Conservation (phyloP, 2,113 vertebrate genomes). For the Pituophis catenifer region DNA sequence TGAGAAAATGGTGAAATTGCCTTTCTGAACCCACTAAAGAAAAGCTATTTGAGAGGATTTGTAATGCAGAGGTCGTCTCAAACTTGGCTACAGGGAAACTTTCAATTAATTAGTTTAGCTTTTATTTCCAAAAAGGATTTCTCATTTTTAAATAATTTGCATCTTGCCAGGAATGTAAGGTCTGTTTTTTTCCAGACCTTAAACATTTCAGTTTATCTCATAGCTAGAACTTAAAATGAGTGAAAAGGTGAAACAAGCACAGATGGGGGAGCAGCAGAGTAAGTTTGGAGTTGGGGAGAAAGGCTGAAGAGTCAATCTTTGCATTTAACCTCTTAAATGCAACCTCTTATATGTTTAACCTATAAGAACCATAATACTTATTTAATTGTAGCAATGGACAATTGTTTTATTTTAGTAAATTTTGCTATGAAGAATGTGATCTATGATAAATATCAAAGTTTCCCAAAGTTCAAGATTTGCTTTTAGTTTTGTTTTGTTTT, state of each 20-base stretch:
- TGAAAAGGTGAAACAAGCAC: not conserved
- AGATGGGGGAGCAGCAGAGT: not conserved
- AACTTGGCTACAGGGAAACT: not conserved
- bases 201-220: not conserved
- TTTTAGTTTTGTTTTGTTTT: not conserved
- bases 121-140: not conserved
- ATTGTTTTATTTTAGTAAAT: not conserved
- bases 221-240: not conserved
- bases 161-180: not conserved
- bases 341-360: too few relatives aligned
- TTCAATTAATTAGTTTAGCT: not conserved
- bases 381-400: not conserved
- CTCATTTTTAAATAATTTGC: not conserved
- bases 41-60: not conserved
- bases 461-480: not conserved
- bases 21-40: not conserved
- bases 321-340: not conserved
- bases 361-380: not conserved
- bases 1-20: not conserved
- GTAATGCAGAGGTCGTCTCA: not conserved
- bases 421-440: not conserved
- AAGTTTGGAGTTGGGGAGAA: not conserved
- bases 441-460: not conserved
- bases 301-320: not conserved
- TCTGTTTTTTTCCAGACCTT: not conserved